Percentiles rank a stretch among this genome's conserved stretches.
phyloP scores from a whole-genome alignment of 2,888 invertebrate genomes.

The Oxycera nigricornis region DNA sequence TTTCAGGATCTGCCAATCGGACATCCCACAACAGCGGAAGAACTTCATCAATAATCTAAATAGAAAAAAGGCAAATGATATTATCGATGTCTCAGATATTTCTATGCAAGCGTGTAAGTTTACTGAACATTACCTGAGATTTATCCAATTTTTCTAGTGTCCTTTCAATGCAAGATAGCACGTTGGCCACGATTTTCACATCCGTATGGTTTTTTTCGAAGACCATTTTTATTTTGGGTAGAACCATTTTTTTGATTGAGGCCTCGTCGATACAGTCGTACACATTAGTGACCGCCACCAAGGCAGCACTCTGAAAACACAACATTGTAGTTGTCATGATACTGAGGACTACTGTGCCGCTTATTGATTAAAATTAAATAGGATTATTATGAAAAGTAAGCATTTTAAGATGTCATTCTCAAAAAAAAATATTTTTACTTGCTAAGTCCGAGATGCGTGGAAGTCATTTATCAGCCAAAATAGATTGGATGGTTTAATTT shows the following conservation, averaged over 20 bases:
- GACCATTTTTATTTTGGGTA: slow-evolving; percentile 82
- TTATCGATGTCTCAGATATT: no score
- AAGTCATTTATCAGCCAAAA: no score
- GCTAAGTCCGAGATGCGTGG: no score
- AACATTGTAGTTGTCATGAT: no score
- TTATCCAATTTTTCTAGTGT: slow-evolving; percentile 85
- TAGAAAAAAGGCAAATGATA: slow-evolving; percentile 30
- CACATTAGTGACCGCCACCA: slow-evolving; percentile 86
- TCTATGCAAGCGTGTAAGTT: neutral
- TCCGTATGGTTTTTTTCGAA: slow-evolving; percentile 82
- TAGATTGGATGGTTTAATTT: no score
- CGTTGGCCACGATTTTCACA: slow-evolving; percentile 79
- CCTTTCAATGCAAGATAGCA: slow-evolving; percentile 80
- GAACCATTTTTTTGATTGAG: slow-evolving; percentile 78
- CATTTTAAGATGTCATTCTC: no score
- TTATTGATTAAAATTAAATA: neutral
- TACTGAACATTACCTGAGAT: slow-evolving; percentile 65
- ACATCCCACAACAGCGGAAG: slow-evolving; percentile 88
- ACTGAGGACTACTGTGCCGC: neutral
- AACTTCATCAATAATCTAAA: slow-evolving; percentile 82
- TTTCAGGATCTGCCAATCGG: slow-evolving; percentile 85
- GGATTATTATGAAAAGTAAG: neutral
- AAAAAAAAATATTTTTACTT: no score
- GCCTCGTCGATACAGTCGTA: slow-evolving; percentile 84
- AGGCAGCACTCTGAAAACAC: slow-evolving; percentile 79